phyloP scores from a whole-genome alignment of 2,888 invertebrate species.

The Hypselothyrea guttata region DNA sequence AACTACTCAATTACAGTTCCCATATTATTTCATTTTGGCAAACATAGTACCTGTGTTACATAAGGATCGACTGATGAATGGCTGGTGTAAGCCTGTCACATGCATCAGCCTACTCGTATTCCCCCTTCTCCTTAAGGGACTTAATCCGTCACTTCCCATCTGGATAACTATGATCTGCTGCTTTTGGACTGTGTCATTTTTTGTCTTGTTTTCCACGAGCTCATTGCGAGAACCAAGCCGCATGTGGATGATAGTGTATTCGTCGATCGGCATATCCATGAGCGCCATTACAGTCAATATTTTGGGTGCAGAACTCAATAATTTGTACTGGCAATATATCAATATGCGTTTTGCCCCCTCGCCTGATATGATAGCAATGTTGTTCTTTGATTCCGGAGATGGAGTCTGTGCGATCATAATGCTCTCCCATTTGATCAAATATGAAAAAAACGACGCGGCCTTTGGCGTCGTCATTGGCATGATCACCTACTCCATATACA shows the following conservation, averaged over 20 bases:
- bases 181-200: constrained; percentile 19
- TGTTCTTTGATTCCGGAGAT: constrained; percentile 29
- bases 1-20: constrained; percentile 28
- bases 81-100: constrained; percentile 49
- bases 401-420: constrained; percentile 8
- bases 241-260: constrained; percentile 2
- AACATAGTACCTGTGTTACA: constrained; percentile 42
- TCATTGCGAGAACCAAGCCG: constrained; percentile 23
- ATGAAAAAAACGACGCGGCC: constrained; percentile 20
- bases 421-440: constrained; percentile 11
- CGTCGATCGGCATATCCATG: constrained; percentile 12
- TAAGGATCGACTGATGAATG: constrained; percentile 10
- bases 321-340: constrained; percentile 49
- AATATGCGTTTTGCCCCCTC: constrained; percentile 12
- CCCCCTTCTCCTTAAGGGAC: constrained; percentile 23
- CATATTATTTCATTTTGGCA: constrained; percentile 40
- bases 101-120: constrained; percentile 16
- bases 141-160: neutral
- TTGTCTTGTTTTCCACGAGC: constrained; percentile 28
- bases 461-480: constrained; percentile 42
- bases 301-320: constrained; percentile 24
- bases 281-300: constrained; percentile 14
- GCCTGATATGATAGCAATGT: constrained; percentile 28
- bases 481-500: constrained; percentile 24
- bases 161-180: neutral